phyloP scores from a whole-genome alignment of 2,113 vertebrate genomes.

The Chaenogobius annularis region DNA sequence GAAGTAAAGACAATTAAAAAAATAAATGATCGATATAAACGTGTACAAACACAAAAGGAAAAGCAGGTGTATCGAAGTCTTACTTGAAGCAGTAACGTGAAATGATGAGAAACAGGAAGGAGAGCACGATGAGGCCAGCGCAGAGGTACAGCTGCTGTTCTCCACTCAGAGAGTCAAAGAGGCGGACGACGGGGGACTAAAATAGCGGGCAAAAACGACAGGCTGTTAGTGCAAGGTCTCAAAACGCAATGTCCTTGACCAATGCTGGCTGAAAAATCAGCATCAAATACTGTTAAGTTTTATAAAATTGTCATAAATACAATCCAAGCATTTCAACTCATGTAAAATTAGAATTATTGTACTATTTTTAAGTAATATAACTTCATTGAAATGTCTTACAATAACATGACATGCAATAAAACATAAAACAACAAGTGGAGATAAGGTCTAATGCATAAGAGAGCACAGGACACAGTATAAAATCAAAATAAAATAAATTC shows the following conservation, averaged over 20 bases:
- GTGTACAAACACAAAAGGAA: not conserved
- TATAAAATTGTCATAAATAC: too few relatives aligned
- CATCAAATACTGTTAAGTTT: too few relatives aligned
- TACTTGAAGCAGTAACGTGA: constrained; percentile 78
- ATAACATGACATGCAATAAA: too few relatives aligned
- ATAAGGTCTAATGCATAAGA: too few relatives aligned
- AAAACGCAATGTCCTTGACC: not conserved
- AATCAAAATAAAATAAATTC: too few relatives aligned
- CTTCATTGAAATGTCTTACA: too few relatives aligned
- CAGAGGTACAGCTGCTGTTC: constrained; percentile 71
- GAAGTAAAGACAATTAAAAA: constrained; percentile 6
- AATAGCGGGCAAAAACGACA: constrained; percentile 4
- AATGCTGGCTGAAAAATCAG: not conserved
- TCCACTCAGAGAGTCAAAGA: constrained; percentile 66
- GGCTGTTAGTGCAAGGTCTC: not conserved
- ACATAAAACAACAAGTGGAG: too few relatives aligned
- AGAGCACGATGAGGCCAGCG: constrained; percentile 70
- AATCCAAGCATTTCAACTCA: too few relatives aligned
- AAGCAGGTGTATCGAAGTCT: not conserved
- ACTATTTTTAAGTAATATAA: too few relatives aligned
- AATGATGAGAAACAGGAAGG: constrained; percentile 76
- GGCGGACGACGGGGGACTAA: constrained; percentile 66
- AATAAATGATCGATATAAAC: not conserved
- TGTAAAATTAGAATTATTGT: too few relatives aligned
- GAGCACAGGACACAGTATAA: too few relatives aligned